These are phyloP conservation scores for Tamandua tetradactyla DNA, from an alignment of 2,797 vertebrate species.

Conservation along the genomic window DNA sequence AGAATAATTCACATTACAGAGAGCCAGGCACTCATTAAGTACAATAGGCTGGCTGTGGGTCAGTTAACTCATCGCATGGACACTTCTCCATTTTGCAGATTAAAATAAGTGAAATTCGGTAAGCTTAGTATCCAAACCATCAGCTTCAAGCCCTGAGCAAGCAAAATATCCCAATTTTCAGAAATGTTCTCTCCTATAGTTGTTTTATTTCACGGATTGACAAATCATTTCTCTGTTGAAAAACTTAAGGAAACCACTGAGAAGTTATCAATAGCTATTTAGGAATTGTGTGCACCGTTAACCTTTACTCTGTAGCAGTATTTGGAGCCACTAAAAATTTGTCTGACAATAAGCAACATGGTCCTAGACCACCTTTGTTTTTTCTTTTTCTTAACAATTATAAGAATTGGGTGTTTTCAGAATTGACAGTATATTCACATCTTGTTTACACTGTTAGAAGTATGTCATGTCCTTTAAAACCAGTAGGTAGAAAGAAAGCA, in stretches of 20 bases:
- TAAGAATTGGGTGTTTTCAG: background rate
- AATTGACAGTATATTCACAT: background rate
- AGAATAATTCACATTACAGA: background rate
- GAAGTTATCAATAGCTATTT: background rate
- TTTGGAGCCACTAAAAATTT: background rate
- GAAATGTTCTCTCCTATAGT: background rate
- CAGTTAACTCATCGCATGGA: background rate
- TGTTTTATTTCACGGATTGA: background rate
- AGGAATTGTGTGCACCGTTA: background rate
- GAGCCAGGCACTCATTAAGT: background rate
- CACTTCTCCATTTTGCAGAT: background rate
- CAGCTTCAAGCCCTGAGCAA: background rate
- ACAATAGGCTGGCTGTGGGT: background rate
- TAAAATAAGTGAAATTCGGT: background rate
- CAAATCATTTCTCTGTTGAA: background rate
- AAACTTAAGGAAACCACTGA: background rate
- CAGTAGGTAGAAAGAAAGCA: conserved; percentile 1
- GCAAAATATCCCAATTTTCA: background rate
- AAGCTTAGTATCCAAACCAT: background rate
- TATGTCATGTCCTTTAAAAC: background rate
- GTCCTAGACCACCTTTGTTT: background rate
- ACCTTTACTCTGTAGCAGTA: background rate
- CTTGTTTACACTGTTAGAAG: background rate
- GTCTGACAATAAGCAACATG: background rate
- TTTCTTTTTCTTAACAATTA: background rate